A percentile compares a stretch with the other conserved stretches of the same genome.
These are phyloP conservation scores for Parnassius glacialis DNA, from an alignment of 2,888 invertebrate species.

Conservation along the genomic window DNA sequence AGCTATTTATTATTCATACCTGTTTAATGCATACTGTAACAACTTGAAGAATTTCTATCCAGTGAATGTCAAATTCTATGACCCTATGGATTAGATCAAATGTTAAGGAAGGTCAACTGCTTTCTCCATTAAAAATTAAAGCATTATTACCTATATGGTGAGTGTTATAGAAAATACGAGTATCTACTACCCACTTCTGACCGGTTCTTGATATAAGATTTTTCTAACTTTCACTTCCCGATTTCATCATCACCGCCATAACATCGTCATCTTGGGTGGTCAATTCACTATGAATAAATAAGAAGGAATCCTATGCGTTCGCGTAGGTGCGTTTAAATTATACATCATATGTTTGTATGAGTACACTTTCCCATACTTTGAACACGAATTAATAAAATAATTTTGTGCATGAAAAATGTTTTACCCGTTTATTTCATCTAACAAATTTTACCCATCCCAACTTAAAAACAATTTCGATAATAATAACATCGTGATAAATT, in stretches of 20 bases:
- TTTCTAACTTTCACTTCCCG: slow-evolving; percentile 44
- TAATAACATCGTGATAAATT: no score
- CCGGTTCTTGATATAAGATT: slow-evolving; percentile 37
- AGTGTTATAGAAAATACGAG: slow-evolving; percentile 32
- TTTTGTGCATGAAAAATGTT: no score
- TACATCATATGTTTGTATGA: no score
- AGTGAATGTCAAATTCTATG: slow-evolving; percentile 12
- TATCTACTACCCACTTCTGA: slow-evolving; percentile 30
- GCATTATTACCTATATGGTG: slow-evolving; percentile 24
- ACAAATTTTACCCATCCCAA: no score
- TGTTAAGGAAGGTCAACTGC: slow-evolving; percentile 34
- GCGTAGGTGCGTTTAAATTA: slow-evolving; percentile 9
- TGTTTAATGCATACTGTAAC: no score
- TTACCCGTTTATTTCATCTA: no score
- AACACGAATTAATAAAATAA: no score
- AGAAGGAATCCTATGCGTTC: slow-evolving; percentile 12
- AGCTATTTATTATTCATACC: no score
- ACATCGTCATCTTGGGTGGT: slow-evolving; percentile 28
- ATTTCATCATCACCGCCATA: slow-evolving; percentile 34
- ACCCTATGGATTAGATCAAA: slow-evolving; percentile 26
- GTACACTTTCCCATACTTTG: no score
- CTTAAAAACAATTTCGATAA: no score
- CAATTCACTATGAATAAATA: slow-evolving; percentile 17
- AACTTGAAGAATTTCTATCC: no score
- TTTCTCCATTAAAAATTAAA: slow-evolving; percentile 35